Evolutionary conservation across 2,888 invertebrate species (phyloP).

Genomic region (Caenorhabditis afra): DNA sequence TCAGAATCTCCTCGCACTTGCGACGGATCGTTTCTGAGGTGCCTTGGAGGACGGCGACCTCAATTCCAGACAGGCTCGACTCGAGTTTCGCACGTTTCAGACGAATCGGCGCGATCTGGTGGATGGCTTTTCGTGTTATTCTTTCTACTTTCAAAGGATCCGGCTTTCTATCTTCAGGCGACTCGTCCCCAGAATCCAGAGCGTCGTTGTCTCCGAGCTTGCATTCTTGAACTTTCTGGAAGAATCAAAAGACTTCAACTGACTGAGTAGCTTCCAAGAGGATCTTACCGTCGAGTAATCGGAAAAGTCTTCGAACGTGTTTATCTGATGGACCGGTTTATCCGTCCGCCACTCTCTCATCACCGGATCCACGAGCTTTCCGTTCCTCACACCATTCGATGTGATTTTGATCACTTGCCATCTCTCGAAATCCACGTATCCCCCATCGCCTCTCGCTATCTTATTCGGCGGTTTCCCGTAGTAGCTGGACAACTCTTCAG

Average conservation of each 20-base stretch:
- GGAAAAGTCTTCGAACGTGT: constrained; percentile 64
- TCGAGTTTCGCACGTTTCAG: constrained; percentile 48
- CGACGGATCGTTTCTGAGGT: constrained; percentile 49
- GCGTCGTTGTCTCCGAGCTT: constrained; percentile 41
- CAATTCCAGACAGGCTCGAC: constrained; percentile 42
- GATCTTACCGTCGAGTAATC: constrained; percentile 63
- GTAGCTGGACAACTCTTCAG: constrained; percentile 29
- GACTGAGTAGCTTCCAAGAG: too few relatives aligned
- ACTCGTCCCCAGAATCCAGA: constrained; percentile 24
- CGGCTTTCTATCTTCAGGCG: constrained; percentile 29
- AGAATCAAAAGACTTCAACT: constrained; percentile 18
- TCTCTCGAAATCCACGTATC: constrained; percentile 62
- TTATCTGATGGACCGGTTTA: constrained; percentile 70
- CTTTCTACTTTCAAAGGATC: constrained; percentile 33
- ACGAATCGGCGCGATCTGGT: constrained; percentile 27
- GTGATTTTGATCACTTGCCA: constrained; percentile 75
- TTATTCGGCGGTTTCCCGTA: constrained; percentile 33
- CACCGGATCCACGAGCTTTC: constrained; percentile 74
- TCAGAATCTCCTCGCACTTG: constrained; percentile 67
- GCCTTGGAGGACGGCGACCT: constrained; percentile 57
- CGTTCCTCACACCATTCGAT: constrained; percentile 75
- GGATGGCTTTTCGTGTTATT: constrained; percentile 47
- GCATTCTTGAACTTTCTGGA: constrained; percentile 51
- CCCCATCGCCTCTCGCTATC: constrained; percentile 37
- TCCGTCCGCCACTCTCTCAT: constrained; percentile 71